These are phyloP conservation scores for Dolichoris vasculosae DNA, from an alignment of 1,140 invertebrate genomes.

Conservation along the genomic window DNA sequence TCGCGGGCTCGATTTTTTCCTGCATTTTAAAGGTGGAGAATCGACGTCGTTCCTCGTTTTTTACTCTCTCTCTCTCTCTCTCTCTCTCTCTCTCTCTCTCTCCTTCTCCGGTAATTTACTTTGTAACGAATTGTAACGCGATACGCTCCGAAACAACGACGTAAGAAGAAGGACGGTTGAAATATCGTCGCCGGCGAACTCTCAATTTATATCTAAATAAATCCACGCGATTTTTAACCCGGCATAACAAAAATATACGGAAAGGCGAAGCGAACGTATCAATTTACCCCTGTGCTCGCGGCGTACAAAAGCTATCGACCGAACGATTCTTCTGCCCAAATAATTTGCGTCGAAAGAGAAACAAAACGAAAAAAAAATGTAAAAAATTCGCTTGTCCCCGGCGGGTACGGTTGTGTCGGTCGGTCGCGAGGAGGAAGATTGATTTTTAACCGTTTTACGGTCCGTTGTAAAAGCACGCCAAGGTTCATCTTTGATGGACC, in stretches of 20 bases:
- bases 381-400: neutral
- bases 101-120: no score
- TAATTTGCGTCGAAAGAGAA: neutral
- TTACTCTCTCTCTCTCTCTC: no score
- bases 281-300: conserved; percentile 14
- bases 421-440: neutral
- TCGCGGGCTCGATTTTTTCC: no score
- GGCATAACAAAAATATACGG: neutral
- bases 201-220: no score
- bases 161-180: no score
- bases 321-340: neutral
- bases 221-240: neutral
- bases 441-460: neutral
- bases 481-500: neutral
- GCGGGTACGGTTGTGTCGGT: neutral
- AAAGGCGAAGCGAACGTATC: neutral
- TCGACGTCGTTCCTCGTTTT: no score
- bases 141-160: no score
- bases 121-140: no score
- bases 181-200: no score
- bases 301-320: neutral
- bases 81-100: no score
- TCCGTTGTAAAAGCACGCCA: neutral
- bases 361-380: neutral
- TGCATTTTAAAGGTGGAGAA: no score